A percentile compares a stretch with the other conserved stretches of the same genome.
Conservation (phyloP, 1,140 invertebrate genomes). For the Cherax quadricarinatus region DNA sequence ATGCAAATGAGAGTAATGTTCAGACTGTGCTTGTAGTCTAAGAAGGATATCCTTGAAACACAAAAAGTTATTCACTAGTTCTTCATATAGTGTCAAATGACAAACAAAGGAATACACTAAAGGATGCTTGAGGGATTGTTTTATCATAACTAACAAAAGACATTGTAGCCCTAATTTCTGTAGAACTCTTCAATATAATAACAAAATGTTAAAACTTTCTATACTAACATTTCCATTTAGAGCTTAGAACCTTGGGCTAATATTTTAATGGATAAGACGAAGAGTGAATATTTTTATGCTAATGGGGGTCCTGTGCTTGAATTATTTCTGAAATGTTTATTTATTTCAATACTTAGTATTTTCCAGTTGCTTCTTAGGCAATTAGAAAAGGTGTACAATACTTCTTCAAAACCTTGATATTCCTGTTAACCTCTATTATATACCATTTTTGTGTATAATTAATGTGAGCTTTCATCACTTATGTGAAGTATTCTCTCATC, state of each 20-base stretch:
- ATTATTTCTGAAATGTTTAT: not conserved
- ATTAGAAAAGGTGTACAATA: conserved; percentile 11
- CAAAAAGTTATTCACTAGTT: conserved; percentile 21
- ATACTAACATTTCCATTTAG: not conserved
- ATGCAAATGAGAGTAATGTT: conserved; percentile 4
- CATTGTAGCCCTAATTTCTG: not conserved
- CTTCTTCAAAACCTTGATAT: conserved; percentile 18
- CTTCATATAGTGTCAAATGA: conserved; percentile 11
- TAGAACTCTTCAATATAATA: not conserved
- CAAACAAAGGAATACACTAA: not conserved
- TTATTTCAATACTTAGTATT: conserved; percentile 10
- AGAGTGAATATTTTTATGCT: conserved; percentile 27
- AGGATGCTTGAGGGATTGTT: not conserved
- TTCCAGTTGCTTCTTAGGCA: conserved; percentile 34
- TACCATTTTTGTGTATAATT: conserved; percentile 29
- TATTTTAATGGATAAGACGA: conserved; percentile 22
- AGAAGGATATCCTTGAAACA: conserved; percentile 56
- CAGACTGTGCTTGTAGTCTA: conserved; percentile 50
- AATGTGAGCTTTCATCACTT: conserved; percentile 18
- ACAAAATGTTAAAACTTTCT: not conserved
- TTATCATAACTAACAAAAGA: not conserved
- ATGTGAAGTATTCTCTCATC: conserved; percentile 34
- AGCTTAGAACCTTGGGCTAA: conserved; percentile 10
- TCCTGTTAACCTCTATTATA: not conserved
- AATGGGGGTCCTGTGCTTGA: conserved; percentile 27